Evolutionary conservation across 2,797 vertebrate species (phyloP), one percentile per base, ranked within the genome.

Genomic region (Melanotaenia boesemani): DNA sequence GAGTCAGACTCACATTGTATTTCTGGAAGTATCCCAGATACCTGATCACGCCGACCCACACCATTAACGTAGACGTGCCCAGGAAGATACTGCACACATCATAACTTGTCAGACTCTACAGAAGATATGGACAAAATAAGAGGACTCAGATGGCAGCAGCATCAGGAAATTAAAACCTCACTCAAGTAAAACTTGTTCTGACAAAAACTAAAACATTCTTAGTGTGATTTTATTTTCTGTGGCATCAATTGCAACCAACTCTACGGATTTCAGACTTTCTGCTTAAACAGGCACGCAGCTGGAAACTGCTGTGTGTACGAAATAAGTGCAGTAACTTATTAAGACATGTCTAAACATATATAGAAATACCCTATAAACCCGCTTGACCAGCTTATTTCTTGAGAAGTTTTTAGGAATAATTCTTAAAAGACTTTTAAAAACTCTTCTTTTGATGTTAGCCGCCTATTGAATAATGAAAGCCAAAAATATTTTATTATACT

Each of bases 21-120:
- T 97, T 97, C 90, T 99, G 96, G 88, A 99, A 99, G 87, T 99
- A 99, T 67, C 97, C 97, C 84, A 99, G 91, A 85, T 99, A 99
- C 91, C 97, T 91, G 91, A 99, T 98, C 75, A 99, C 98, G 0
- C 98, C 96, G 4, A 98, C 96, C 98, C 98, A 99, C 72, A 97
- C 97, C 77, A 99, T 72, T 22, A 99, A 93, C 0, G 98, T 99
- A 1, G 97, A 97, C 0, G 97, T 99, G 71, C 98, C 98, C 65
- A 99, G 94, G 72, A 99, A 96, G 89, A 99, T 98, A 73, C 98
- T 99, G 95, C 98, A 99, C 76, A 99, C 93, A 10, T 99, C 97
- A 0, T 99, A 99, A 81, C 94, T 98, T 44, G 96, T 96, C 67
- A 99, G 88, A 86, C 95, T 98, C 98, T 99, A 77, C 18, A 70